A percentile compares a stretch with the other conserved stretches of the same genome.
Conservation (phyloP, 2,888 invertebrate species). For the Stenchaetothrips biformis region DNA sequence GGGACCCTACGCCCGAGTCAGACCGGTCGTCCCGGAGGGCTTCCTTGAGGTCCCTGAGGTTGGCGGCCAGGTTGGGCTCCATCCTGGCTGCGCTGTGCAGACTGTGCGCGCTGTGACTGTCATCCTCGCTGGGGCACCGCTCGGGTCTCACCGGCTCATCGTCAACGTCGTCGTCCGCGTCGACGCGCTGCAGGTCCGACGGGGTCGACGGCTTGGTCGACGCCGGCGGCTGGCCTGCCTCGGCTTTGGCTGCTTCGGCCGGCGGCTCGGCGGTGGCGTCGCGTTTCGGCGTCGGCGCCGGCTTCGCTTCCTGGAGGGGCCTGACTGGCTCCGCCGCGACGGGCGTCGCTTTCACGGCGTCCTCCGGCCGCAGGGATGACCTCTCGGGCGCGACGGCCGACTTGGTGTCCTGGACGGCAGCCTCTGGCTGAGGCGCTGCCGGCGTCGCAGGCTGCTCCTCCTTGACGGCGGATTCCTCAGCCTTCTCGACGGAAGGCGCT, state of each 20-base stretch:
- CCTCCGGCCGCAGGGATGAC: not conserved
- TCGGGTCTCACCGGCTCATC: not conserved
- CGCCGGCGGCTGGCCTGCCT: not conserved
- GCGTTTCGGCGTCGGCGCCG: not conserved
- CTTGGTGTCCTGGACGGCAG: not conserved
- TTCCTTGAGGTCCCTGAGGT: no score
- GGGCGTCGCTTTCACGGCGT: not conserved
- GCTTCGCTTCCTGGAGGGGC: not conserved
- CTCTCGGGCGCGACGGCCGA: not conserved
- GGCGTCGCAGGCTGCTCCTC: not conserved
- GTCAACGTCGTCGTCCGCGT: not conserved
- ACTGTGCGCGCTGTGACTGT: not conserved
- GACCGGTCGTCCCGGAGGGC: constrained; percentile 48
- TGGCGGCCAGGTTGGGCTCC: not conserved
- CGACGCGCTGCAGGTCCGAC: not conserved
- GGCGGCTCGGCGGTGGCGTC: not conserved
- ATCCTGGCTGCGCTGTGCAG: not conserved
- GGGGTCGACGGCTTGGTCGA: not conserved
- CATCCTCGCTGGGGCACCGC: constrained; percentile 13
- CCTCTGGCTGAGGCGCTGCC: not conserved
- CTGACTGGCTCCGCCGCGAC: not conserved
- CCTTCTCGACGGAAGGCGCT: not conserved
- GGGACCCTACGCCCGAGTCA: constrained; percentile 69
- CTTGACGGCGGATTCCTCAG: not conserved
- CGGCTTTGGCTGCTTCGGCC: not conserved